phyloP scores from a whole-genome alignment of 2,113 vertebrate species.

The Aramus guarauna region DNA sequence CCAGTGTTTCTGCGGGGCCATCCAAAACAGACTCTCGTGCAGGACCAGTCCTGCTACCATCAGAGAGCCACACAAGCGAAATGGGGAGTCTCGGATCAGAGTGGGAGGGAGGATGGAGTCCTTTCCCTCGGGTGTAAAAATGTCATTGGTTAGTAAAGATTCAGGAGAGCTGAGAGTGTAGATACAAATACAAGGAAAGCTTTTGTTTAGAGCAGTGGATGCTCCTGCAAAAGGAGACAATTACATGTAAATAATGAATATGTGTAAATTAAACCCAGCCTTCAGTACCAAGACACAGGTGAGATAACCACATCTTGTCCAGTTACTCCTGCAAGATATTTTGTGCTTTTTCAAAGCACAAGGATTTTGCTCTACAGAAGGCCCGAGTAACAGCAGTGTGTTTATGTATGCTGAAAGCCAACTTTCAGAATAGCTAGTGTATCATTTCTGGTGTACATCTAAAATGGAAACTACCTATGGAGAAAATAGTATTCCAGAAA shows the following conservation, averaged over 20 bases:
- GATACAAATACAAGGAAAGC: background rate
- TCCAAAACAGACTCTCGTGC: background rate
- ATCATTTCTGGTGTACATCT: slow-evolving; percentile 4
- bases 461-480: slow-evolving; percentile 3
- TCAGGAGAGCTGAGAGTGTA: background rate
- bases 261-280: background rate
- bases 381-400: background rate
- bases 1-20: background rate
- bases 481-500: slow-evolving; percentile 36
- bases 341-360: background rate
- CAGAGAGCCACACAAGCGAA: background rate
- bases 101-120: background rate
- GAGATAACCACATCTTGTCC: background rate
- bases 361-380: background rate
- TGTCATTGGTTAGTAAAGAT: background rate
- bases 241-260: background rate
- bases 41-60: background rate
- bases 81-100: background rate
- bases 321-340: background rate
- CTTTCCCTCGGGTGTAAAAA: background rate
- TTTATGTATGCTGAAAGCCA: background rate
- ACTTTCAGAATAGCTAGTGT: background rate
- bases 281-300: too few relatives aligned
- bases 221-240: background rate
- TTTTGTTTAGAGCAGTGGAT: background rate